These are phyloP conservation scores for Bovichtus diacanthus DNA, from an alignment of 2,797 vertebrate species.

Conservation along the genomic window DNA sequence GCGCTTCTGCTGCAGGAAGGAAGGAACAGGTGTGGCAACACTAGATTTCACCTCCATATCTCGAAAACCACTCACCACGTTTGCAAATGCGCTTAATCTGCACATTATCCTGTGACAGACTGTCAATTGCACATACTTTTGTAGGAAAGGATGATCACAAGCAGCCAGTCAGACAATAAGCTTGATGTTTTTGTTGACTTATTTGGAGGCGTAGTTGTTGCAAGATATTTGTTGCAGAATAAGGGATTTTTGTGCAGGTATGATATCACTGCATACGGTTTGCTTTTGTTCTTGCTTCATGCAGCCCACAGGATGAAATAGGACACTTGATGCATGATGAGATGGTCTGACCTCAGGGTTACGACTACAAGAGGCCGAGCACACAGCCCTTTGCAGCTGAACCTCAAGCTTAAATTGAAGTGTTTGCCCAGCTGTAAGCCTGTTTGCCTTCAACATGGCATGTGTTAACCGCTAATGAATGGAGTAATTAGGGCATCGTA, in stretches of 20 bases:
- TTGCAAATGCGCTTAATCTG: constrained; percentile 32
- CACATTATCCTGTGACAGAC: constrained; percentile 41
- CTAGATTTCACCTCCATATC: constrained; percentile 63
- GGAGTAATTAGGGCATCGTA: constrained; percentile 79
- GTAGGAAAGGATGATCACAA: constrained; percentile 16
- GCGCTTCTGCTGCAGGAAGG: constrained; percentile 67
- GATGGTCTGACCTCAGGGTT: constrained; percentile 35
- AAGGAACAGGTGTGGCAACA: constrained; percentile 85
- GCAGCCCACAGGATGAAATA: constrained; percentile 22
- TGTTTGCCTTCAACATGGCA: constrained; percentile 74
- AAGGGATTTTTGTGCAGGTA: background rate
- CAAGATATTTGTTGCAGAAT: background rate
- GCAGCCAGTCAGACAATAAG: background rate
- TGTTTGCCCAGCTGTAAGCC: constrained; percentile 85
- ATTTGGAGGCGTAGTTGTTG: background rate
- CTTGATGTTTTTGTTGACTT: constrained; percentile 1
- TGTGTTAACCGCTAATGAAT: constrained; percentile 82
- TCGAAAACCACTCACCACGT: constrained; percentile 40
- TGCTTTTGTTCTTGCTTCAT: constrained; percentile 27
- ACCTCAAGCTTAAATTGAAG: constrained; percentile 61
- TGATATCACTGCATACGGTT: background rate
- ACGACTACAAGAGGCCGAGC: constrained; percentile 36
- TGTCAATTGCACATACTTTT: constrained; percentile 30
- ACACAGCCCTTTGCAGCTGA: constrained; percentile 56
- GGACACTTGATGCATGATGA: constrained; percentile 12